A percentile compares a stretch with the other conserved stretches of the same genome.
Conservation (phyloP, 2,797 vertebrate species). For the Periophthalmus magnuspinnatus region DNA sequence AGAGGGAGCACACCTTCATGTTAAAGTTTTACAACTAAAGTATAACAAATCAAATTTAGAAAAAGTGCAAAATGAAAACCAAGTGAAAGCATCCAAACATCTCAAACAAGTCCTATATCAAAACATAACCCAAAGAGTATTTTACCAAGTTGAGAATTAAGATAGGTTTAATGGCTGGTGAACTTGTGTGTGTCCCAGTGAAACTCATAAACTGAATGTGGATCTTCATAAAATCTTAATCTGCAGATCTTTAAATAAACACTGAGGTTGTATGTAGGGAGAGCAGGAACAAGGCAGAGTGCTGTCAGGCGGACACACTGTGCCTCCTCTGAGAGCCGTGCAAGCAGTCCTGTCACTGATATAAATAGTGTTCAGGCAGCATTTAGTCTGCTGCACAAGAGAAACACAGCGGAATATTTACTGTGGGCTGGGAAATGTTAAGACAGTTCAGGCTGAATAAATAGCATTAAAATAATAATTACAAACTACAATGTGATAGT, state of each 20-base stretch:
- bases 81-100: too few relatives aligned
- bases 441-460: conserved; percentile 4
- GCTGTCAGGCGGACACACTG: conserved; percentile 79
- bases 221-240: conserved; percentile 86
- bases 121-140: not conserved
- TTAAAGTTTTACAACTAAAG: too few relatives aligned
- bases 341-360: conserved; percentile 81
- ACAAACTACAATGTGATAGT: not conserved
- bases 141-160: not conserved
- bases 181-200: conserved; percentile 73
- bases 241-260: conserved; percentile 85
- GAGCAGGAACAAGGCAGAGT: conserved; percentile 76
- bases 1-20: too few relatives aligned
- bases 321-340: conserved; percentile 79
- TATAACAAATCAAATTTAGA: not conserved
- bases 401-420: conserved; percentile 37
- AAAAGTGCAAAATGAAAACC: not conserved
- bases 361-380: conserved; percentile 84
- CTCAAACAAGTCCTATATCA: not conserved
- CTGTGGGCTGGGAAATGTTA: conserved; percentile 1
- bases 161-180: conserved; percentile 59
- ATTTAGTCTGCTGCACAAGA: conserved; percentile 61
- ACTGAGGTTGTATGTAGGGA: conserved; percentile 73
- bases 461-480: conserved; percentile 2
- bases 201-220: conserved; percentile 74